Evolutionary conservation across 2,888 invertebrate species (phyloP).

Genomic region (Xestia ashworthii): DNA sequence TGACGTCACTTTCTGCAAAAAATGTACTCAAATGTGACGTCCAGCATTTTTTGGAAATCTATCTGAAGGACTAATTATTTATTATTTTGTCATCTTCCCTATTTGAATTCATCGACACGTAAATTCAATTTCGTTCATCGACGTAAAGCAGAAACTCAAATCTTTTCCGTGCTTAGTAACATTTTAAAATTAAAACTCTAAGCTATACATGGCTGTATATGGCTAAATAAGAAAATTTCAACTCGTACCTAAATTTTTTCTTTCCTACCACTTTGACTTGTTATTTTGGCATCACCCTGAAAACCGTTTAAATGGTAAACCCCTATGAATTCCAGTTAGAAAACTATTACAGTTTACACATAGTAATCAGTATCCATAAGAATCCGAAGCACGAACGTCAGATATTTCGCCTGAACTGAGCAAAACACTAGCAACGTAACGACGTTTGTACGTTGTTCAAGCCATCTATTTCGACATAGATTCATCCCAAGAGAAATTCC

Average conservation of each 20-base stretch:
- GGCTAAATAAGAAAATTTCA: no score
- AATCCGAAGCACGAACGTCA: slow-evolving; percentile 68
- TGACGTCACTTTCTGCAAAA: no score
- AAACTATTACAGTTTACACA: slow-evolving; percentile 51
- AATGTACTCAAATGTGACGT: no score
- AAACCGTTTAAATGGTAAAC: background rate
- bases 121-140: no score
- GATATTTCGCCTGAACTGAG: slow-evolving; percentile 69
- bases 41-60: no score
- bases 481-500: slow-evolving; percentile 78
- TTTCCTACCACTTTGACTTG: background rate
- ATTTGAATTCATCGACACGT: no score
- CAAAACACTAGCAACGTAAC: slow-evolving; percentile 72
- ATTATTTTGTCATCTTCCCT: no score
- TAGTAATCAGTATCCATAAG: slow-evolving; percentile 51
- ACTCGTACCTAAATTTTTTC: background rate
- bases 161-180: background rate
- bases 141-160: no score
- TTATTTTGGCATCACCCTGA: background rate
- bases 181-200: no score
- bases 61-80: no score
- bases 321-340: slow-evolving; percentile 25
- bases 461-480: slow-evolving; percentile 73
- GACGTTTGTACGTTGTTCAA: slow-evolving; percentile 75
- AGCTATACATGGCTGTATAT: background rate